Base-by-base conservation (phyloP, 2,113 vertebrate species). In the Oncorhynchus kisutch region DNA sequence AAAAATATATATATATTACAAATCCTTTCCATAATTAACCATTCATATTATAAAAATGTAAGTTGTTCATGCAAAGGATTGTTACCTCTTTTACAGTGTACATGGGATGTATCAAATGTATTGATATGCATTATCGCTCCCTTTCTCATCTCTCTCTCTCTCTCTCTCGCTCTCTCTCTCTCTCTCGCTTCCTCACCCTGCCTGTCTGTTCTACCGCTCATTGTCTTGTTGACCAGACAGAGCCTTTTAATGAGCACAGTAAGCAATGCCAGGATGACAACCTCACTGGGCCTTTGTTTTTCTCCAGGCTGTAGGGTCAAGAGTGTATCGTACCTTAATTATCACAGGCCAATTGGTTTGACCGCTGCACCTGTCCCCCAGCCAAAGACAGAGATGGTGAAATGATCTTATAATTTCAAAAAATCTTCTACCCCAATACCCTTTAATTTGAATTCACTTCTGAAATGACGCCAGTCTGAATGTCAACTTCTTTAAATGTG, bases 311-410 rank as follows among this genome's bases (percentile, higher is more conserved):
- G 75, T 67, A 34, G 54, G 73, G 29, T 78, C 74, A 67, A 77
- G 22, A 77, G 78, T 81, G 76, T 67, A 81, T 88, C 85, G 79
- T 82, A 85, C 90, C 83, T 87, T 88, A 84, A 86, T 90, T 85
- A 88, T 87, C 75, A 81, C 66, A 71, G 87, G 85, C 86, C 88
- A 90, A 85, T 90, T 90, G 88, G 84, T 91, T 90, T 89, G 86
- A 88, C 86, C 85, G 81, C 25, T 51, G 74, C 88, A 85, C 81
- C 89, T 84, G 85, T 67, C 67, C 31, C 67, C 16, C 67, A 1
- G 18, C n/a, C 20, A 62, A n/a, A 62, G 8, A 62, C 64, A 2
- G 9, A 12, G 39, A 45, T 45, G 39, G 39, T 45, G 39, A 45
- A 45, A 11, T 66, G 0, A 4, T 27, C 64, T 82, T 84, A 85